Evolutionary conservation across 2,113 vertebrate species (phyloP).

Genomic region (Bujurquina vittata): DNA sequence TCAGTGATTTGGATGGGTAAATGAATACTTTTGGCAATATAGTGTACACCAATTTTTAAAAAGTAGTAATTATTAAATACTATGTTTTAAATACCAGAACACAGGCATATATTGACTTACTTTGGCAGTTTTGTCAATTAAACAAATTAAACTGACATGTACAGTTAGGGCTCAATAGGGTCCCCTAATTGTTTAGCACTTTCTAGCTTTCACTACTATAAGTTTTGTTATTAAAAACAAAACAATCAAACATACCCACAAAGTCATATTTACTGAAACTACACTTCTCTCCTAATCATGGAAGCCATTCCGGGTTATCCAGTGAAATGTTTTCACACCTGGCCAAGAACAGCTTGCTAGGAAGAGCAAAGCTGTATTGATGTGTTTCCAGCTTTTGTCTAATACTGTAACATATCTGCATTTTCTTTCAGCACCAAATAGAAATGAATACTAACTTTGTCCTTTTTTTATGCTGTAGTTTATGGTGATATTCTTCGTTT

Average conservation of each 20-base stretch:
- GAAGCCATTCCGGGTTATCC: not conserved
- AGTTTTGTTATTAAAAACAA: not conserved
- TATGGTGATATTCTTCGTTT: conserved; percentile 18
- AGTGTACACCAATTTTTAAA: not conserved
- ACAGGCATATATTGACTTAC: not conserved
- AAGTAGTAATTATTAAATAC: not conserved
- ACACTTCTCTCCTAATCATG: not conserved
- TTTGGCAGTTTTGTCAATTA: not conserved
- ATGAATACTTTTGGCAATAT: no score
- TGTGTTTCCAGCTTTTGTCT: not conserved
- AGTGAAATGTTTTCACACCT: not conserved
- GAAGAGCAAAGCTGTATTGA: not conserved
- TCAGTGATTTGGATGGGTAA: no score
- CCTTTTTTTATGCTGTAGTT: not conserved
- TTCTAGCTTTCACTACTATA: not conserved
- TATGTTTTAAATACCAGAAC: not conserved
- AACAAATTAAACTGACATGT: not conserved
- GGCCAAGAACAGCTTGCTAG: not conserved
- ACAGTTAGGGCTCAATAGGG: not conserved
- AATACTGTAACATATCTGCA: not conserved
- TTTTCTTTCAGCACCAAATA: not conserved
- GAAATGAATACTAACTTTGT: conserved; percentile 25
- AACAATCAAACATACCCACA: not conserved
- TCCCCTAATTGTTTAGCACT: not conserved
- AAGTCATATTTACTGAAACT: no score